Evolutionary conservation across 92 coral and sea anemone species (phyloP).

Genomic region (Blastomussa wellsi): DNA sequence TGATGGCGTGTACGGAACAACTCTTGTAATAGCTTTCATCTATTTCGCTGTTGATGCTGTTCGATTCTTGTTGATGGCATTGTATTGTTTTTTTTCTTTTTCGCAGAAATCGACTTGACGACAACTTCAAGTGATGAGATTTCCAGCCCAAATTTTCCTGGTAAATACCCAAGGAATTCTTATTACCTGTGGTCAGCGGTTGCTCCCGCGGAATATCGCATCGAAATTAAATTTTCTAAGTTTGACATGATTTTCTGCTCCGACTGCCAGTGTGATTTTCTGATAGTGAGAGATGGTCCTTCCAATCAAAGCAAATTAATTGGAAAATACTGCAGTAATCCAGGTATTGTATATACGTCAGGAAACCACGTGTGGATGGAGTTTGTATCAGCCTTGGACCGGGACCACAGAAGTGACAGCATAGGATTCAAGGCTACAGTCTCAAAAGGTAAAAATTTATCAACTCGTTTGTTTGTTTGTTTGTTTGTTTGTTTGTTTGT

Average conservation of each 20-base stretch:
- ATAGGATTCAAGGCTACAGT: constrained; percentile 37
- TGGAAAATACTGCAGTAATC: neutral
- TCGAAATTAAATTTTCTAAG: constrained; percentile 32
- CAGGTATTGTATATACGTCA: neutral
- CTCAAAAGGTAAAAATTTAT: constrained; percentile 21
- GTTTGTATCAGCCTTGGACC: constrained; percentile 1
- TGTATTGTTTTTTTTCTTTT: neutral
- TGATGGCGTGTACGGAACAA: too few species aligned
- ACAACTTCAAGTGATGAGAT: constrained; percentile 12
- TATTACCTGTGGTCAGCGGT: constrained; percentile 29
- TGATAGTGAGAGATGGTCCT: constrained; percentile 24
- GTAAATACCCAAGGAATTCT: constrained; percentile 44
- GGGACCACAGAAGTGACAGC: neutral
- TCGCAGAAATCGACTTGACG: constrained; percentile 33
- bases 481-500: neutral
- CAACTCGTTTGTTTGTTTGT: neutral
- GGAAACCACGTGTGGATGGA: constrained; percentile 15
- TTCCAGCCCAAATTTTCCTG: constrained; percentile 36
- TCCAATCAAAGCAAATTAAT: constrained; percentile 3
- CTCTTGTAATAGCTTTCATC: too few species aligned
- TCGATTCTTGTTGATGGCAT: neutral
- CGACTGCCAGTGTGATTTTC: constrained; percentile 1
- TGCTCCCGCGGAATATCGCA: constrained; percentile 41
- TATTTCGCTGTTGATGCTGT: neutral
- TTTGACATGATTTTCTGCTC: neutral